Evolutionary conservation across 30 jellyfish, hydroid and myxozoan genomes (phyloP), one percentile per base, ranked within the genome.

Genomic region (Cassiopea andromeda): DNA sequence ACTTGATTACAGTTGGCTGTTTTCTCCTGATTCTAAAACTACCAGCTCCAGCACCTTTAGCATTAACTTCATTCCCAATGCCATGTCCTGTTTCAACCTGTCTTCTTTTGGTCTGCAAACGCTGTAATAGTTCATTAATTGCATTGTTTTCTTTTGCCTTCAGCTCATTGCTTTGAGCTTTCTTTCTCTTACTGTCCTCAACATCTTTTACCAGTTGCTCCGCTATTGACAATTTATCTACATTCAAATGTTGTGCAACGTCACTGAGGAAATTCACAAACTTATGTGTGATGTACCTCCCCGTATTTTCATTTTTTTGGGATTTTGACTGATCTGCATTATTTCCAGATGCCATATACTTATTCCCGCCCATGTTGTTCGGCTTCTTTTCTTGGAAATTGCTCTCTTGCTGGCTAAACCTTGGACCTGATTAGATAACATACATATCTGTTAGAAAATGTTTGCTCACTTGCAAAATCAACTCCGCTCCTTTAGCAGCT

Each of bases 171-270:
- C 48, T 82, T n/a, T 46, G 17, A 16, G 61, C 81, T 58, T 72
- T 85, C 46, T 73, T 72, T 77, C 38, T 83, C 50, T 89, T 81
- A 50, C 87, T 89, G 19, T 89, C 80, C 49, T 89, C 96, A 17
- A 89, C 96, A 48, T 80, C 90, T 60, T 82, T 80, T 12, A 89
- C 96, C 5, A 89, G 92, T 82, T 89, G 87, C 87, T 89, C 96
- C 85, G 96, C 96, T 57, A 89, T 81, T 57, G 90, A 78, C 69
- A 89, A 68, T 75, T 89, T 89, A 67, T 89, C 96, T 1, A 89
- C 96, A 46, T 89, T 89, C 67, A 89, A 60, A 70, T 89, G 90
- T 78, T 67, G 67, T 46, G 96, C 96, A 44, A 89, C 90, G 70
- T 89, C 96, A 58, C 85, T 81, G 70, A 89, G 60, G 84, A 89